phyloP scores from a whole-genome alignment of 2,888 invertebrate genomes.

The Melieria crassipennis region DNA sequence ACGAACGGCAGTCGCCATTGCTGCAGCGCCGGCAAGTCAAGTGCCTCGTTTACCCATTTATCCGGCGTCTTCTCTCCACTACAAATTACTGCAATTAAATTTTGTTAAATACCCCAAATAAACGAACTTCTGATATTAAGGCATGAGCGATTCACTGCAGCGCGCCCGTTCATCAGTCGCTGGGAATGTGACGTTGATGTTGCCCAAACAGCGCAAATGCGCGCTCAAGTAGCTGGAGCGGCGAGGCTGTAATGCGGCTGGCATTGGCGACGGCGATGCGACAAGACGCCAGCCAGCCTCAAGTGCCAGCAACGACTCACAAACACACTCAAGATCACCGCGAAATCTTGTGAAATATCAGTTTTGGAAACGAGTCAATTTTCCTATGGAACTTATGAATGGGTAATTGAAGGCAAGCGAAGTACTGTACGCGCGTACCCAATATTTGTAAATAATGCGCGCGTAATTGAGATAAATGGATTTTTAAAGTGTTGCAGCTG shows the following conservation, averaged over 20 bases:
- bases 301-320: no score
- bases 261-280: no score
- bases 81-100: conserved; percentile 58
- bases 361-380: conserved; percentile 39
- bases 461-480: conserved; percentile 33
- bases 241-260: no score
- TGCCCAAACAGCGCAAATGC: no score
- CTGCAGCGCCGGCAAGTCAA: background rate
- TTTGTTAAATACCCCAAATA: conserved; percentile 47
- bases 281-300: no score
- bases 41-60: conserved; percentile 4
- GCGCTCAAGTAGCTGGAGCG: no score
- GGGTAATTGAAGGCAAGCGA: conserved; percentile 15
- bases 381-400: conserved; percentile 19
- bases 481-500: conserved; percentile 35
- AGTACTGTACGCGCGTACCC: background rate
- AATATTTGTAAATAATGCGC: conserved; percentile 27
- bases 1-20: no score
- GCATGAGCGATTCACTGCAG: conserved; percentile 3
- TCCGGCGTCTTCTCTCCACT: conserved; percentile 1
- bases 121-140: conserved; percentile 24
- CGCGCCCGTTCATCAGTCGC: no score
- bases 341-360: conserved; percentile 44
- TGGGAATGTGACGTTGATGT: no score
- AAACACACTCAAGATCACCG: no score